Percentiles rank a stretch among this genome's conserved stretches.
Evolutionary conservation across 2,797 vertebrate genomes (phyloP).

Genomic region (Sebastes taczanowskii): DNA sequence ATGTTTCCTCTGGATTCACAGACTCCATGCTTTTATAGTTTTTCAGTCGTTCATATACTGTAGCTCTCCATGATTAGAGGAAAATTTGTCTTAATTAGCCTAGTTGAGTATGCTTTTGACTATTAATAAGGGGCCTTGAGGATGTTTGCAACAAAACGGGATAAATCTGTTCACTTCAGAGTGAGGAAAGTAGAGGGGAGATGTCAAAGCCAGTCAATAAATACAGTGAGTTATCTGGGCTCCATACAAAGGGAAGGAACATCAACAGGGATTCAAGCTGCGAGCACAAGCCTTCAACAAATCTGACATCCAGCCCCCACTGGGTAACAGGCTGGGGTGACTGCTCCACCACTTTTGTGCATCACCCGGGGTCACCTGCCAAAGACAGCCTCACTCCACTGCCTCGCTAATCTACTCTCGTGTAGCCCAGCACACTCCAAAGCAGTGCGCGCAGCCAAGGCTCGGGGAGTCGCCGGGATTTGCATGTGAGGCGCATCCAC

Average conservation of each 20-base stretch:
- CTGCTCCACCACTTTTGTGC: constrained; percentile 49
- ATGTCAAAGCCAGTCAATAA: constrained; percentile 30
- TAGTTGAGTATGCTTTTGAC: not conserved
- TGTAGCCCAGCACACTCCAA: constrained; percentile 34
- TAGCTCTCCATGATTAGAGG: not conserved
- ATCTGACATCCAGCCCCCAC: constrained; percentile 58
- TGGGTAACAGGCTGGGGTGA: constrained; percentile 52
- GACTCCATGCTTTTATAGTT: not conserved
- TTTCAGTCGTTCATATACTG: not conserved
- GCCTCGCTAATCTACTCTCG: constrained; percentile 48
- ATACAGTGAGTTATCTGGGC: constrained; percentile 33
- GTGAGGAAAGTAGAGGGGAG: not conserved
- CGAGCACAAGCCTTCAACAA: constrained; percentile 53
- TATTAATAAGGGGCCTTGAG: constrained; percentile 7
- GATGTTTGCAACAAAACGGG: constrained; percentile 4
- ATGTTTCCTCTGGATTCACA: not conserved
- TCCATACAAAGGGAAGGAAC: constrained; percentile 38
- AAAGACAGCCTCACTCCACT: constrained; percentile 42
- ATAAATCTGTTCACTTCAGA: not conserved
- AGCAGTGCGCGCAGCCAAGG: constrained; percentile 12
- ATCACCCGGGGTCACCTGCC: constrained; percentile 60
- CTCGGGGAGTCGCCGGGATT: constrained; percentile 41
- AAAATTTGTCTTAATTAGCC: not conserved
- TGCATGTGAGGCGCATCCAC: constrained; percentile 62
- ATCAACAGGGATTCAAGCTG: constrained; percentile 58